phyloP scores from a whole-genome alignment of 2,888 invertebrate genomes.

The Cheilosia grossa region DNA sequence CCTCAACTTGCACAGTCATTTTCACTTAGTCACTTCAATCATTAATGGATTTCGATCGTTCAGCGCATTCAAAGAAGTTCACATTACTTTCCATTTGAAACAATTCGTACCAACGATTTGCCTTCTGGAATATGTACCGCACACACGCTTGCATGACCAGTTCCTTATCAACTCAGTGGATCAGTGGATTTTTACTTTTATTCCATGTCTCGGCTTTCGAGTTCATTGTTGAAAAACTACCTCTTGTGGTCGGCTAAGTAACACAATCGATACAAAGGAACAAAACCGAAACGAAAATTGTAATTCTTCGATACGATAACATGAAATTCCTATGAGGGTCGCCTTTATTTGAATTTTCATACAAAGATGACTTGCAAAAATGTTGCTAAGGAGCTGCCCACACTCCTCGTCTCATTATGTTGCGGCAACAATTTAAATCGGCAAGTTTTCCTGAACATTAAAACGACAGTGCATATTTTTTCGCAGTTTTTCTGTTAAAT shows the following conservation, averaged over 20 bases:
- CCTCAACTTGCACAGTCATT: conserved; percentile 56
- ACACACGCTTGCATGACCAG: conserved; percentile 20
- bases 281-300: conserved; percentile 29
- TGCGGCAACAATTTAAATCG: conserved; percentile 69
- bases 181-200: conserved; percentile 44
- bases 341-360: conserved; percentile 42
- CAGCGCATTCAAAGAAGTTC: conserved; percentile 39
- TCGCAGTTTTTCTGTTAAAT: neutral
- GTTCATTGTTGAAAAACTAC: conserved; percentile 38
- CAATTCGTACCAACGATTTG: conserved; percentile 38
- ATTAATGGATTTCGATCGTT: conserved; percentile 70
- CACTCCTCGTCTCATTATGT: conserved; percentile 50
- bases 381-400: conserved; percentile 62
- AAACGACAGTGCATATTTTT: conserved; percentile 66
- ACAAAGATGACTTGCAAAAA: conserved; percentile 63
- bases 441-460: conserved; percentile 51
- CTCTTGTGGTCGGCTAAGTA: conserved; percentile 52
- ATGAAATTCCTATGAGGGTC: conserved; percentile 33
- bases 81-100: conserved; percentile 31
- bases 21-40: conserved; percentile 72
- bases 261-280: conserved; percentile 54
- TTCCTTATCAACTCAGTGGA: conserved; percentile 52
- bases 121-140: conserved; percentile 1
- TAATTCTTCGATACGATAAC: conserved; percentile 41
- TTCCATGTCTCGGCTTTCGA: conserved; percentile 21